Base-by-base conservation (phyloP, 2,113 vertebrate genomes). In the Prochilodus magdalenae region DNA sequence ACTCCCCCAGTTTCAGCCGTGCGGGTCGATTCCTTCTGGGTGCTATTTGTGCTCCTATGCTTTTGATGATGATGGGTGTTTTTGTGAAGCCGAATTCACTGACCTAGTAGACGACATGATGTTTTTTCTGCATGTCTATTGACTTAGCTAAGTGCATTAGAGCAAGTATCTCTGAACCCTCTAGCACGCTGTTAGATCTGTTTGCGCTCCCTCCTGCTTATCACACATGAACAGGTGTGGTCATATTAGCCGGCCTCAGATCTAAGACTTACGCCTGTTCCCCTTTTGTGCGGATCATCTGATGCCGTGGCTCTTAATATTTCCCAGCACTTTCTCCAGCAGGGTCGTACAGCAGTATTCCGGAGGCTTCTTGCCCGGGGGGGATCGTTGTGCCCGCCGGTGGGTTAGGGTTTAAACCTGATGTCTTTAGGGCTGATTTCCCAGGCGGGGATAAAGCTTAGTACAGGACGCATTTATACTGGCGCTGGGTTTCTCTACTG, bases 151-250 rank as follows among this genome's bases (percentile, higher is more conserved):
- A 67, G 33, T 57, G 20, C 65, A 55, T 40, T 57, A 49, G 63
- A 10, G 53, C 36, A 77, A 79, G 69, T 47, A 44, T 59, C 47
- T 66, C 72, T 40, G 2, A 27, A n/a, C 53, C 33, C 59, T 27
- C 4, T 44, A 1, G 11, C 40, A 44, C 40, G 36, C 36, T 36
- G 7, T 66, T 75, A 75, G 62, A 66, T 69, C 4, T 81, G 60
- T 81, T 74, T 81, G 60, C 74, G 63, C 16, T 33, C 57, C 26
- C 5, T 11, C 11, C 15, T 14, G 22, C 60, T 75, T 81, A 81
- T 81, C 72, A 47, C 49, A 44, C 51, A 29, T 75, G 67, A 81
- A 57, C 72, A 81, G 79, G 44, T 75, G 47, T 69, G 73, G 62
- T 74, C 62, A 47, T 75, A 44, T 75, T 33, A 26, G 62, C 51